phyloP scores from a whole-genome alignment of 2,888 invertebrate species.

The Thymelicus acteon region DNA sequence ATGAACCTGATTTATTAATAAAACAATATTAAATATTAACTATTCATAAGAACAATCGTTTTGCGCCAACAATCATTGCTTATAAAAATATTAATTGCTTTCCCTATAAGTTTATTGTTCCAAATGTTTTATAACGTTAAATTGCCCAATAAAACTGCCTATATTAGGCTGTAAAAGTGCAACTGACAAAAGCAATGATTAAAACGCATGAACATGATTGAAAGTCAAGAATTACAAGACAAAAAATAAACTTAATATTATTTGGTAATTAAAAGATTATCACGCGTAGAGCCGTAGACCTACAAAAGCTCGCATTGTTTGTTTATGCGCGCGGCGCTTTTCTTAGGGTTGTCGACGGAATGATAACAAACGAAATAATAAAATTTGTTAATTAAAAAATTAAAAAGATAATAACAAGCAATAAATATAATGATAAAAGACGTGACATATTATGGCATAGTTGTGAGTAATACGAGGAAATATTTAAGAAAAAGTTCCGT shows the following conservation, averaged over 20 bases:
- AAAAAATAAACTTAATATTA: background rate
- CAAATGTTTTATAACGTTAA: no score
- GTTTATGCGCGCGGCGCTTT: slow-evolving; percentile 12
- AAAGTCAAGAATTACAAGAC: background rate
- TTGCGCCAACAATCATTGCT: no score
- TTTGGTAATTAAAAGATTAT: slow-evolving; percentile 1
- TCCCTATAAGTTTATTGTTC: no score
- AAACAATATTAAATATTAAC: no score
- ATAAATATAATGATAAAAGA: background rate
- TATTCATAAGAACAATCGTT: no score
- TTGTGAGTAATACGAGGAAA: background rate
- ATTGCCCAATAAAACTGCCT: no score
- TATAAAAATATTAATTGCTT: no score
- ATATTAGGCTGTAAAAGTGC: no score
- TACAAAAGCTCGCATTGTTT: slow-evolving; percentile 16
- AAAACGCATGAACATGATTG: background rate
- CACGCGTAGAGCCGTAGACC: slow-evolving; percentile 8
- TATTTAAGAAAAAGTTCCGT: background rate
- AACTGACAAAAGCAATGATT: no score
- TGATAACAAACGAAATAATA: background rate
- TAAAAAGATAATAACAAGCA: background rate
- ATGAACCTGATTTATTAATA: no score
- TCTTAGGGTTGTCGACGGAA: slow-evolving; percentile 7
- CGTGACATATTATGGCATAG: background rate
- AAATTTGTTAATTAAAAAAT: background rate